phyloP scores from a whole-genome alignment of 1,140 invertebrate genomes.

The Helicorthomorpha holstii region DNA sequence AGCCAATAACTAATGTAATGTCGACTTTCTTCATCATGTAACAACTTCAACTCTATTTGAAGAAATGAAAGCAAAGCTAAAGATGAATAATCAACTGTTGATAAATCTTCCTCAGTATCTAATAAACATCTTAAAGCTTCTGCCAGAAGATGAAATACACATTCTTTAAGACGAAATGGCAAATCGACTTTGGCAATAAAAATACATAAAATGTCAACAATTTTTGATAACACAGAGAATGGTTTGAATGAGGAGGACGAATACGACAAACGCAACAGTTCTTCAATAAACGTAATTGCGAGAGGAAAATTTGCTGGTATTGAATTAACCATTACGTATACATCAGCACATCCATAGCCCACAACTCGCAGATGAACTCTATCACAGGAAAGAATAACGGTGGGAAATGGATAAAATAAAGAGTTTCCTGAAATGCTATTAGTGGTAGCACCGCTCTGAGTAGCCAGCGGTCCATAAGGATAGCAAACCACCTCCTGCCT shows the following conservation, averaged over 20 bases:
- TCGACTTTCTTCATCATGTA: constrained; percentile 20
- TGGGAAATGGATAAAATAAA: constrained; percentile 16
- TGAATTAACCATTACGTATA: constrained; percentile 21
- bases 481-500: constrained; percentile 25
- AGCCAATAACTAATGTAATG: background rate
- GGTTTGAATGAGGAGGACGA: constrained; percentile 21
- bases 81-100: constrained; percentile 12
- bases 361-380: constrained; percentile 20
- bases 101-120: constrained; percentile 14
- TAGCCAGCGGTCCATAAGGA: constrained; percentile 12
- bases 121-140: constrained; percentile 21
- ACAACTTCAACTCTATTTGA: constrained; percentile 20
- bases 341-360: constrained; percentile 22
- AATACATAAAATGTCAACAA: constrained; percentile 22
- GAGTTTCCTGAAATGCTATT: constrained; percentile 14
- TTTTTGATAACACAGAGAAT: constrained; percentile 20
- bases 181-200: constrained; percentile 17
- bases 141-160: constrained; percentile 23
- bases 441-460: background rate
- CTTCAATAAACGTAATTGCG: constrained; percentile 25
- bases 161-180: constrained; percentile 24
- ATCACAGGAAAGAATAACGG: constrained; percentile 23
- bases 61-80: constrained; percentile 19
- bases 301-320: constrained; percentile 24
- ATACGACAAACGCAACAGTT: background rate